Conservation (phyloP, 2,113 vertebrate species). For the Otolemur garnettii region DNA sequence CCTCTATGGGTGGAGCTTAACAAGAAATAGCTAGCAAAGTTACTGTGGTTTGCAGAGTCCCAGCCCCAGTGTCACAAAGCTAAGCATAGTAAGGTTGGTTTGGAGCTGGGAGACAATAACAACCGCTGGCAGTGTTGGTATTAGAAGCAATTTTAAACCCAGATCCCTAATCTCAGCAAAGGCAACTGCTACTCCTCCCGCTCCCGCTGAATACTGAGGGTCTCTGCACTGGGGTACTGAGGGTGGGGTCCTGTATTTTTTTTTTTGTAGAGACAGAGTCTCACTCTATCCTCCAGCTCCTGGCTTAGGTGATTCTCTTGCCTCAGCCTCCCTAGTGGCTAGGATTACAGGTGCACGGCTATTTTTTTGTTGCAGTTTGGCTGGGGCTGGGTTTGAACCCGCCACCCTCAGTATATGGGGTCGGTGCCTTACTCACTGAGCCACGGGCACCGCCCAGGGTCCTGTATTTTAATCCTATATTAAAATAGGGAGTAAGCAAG, state of each 20-base stretch:
- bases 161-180: background rate
- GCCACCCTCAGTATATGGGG: too few species aligned
- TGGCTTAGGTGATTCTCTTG: too few species aligned
- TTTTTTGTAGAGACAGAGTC: too few species aligned
- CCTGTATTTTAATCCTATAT: background rate
- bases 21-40: background rate
- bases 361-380: too few species aligned
- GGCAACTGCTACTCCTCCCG: background rate
- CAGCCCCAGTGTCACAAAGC: slow-evolving; percentile 7
- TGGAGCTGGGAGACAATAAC: slow-evolving; percentile 5
- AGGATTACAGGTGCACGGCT: too few species aligned
- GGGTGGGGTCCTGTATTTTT: background rate
- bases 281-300: too few species aligned
- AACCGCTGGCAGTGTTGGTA: background rate
- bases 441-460: background rate
- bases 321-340: too few species aligned
- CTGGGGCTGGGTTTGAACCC: too few species aligned
- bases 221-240: background rate
- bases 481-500: slow-evolving; percentile 3
- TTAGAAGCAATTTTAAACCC: background rate
- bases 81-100: background rate
- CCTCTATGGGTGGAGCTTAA: slow-evolving; percentile 50
- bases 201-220: background rate
- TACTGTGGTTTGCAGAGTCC: background rate
- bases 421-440: too few species aligned